Percentiles rank a stretch among this genome's conserved stretches.
phyloP scores from a whole-genome alignment of 2,888 invertebrate species.

The Harpalus rufipes region DNA sequence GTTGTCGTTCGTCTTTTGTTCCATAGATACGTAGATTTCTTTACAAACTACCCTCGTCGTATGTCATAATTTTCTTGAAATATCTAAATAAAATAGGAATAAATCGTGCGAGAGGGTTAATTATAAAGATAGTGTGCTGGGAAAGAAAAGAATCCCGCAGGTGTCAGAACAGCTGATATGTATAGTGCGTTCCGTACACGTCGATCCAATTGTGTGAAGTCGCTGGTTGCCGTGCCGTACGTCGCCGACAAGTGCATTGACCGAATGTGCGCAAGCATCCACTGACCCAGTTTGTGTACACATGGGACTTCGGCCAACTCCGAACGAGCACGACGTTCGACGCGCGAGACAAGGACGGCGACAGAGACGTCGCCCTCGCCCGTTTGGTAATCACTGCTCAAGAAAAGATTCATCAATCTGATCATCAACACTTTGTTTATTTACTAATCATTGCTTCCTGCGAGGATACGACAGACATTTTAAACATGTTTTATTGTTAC shows the following conservation, averaged over 20 bases:
- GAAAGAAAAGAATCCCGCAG: not conserved
- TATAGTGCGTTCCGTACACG: not conserved
- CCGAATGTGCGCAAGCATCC: constrained; percentile 76
- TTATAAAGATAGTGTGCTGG: not conserved
- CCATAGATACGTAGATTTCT: no score
- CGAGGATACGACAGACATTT: not conserved
- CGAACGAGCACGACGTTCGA: constrained; percentile 69
- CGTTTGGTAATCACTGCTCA: constrained; percentile 44
- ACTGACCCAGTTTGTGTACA: constrained; percentile 77
- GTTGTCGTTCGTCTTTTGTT: no score
- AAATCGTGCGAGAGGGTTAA: not conserved
- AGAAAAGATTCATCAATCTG: constrained; percentile 34
- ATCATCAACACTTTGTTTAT: constrained; percentile 34
- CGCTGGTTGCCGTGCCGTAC: constrained; percentile 51
- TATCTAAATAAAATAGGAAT: no score
- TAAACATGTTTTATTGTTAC: not conserved
- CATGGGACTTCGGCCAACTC: constrained; percentile 74
- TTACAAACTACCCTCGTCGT: no score
- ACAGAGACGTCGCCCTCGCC: not conserved
- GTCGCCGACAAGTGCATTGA: constrained; percentile 74
- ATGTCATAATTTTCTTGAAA: no score
- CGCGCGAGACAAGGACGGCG: constrained; percentile 61
- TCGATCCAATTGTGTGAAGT: constrained; percentile 45
- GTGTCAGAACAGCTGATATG: constrained; percentile 34
- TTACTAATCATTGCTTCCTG: constrained; percentile 23